Base-by-base conservation (phyloP, 1,140 invertebrate genomes). In the Argopecten irradians region DNA sequence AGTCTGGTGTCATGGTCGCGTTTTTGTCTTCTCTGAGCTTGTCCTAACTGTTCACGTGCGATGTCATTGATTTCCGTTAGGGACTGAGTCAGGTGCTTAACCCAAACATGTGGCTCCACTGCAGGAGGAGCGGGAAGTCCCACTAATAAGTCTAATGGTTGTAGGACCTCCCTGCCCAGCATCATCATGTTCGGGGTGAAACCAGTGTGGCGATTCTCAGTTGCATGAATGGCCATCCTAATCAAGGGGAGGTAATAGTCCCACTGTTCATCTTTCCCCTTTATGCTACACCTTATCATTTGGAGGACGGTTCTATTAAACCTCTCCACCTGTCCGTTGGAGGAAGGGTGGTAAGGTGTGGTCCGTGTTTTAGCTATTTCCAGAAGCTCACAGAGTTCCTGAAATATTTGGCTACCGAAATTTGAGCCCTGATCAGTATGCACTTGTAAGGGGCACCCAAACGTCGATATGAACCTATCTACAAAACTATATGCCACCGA, bases 301-400 rank as follows among this genome's bases (percentile, higher is more conserved):
- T 88, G 22, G 35, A 89, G 33, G 0, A 92, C 22, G 1, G 86
- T 87, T 11, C 86, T 36, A 41, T 91, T 92, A 22, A 34, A 88
- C 13, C 90, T 39, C 71, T 92, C 90, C 11, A 91, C 87, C 36
- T 90, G 92, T 33, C 92, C 92, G 86, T 92, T 92, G 32, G 88
- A 87, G 43, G 71, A 33, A 5, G 90, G 89, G 13, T 85, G 86
- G 35, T 90, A 91, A 7, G 90, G 92, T 13, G 92, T 90, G n/a
- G 92, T 91, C 16, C 89, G 55, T 1, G 89, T 71, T 46, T 91
- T 90, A 19, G 28, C 22, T 36, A 91, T 89, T 32, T 90, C 43
- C 0, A 91, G 41, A 5, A 84, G 8, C 34, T 88, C 8, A 87
- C 89, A 90, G 1, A 90, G 19, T 13, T 34, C 28, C 83, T 33